Conservation (phyloP, 2,888 invertebrate species). For the Cybosia mesomella region DNA sequence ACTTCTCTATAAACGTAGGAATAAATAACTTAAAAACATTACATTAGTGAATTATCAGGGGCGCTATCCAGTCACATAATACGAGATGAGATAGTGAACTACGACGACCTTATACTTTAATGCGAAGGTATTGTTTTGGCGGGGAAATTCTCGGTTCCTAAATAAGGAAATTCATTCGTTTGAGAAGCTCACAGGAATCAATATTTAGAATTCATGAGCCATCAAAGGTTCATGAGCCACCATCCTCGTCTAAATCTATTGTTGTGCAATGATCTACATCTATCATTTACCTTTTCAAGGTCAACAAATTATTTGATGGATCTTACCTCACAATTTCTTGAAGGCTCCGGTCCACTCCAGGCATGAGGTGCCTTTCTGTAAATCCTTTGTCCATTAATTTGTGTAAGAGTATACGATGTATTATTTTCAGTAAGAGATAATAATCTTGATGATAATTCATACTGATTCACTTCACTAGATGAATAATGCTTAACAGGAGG, state of each 20-base stretch:
- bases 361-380: constrained; percentile 88
- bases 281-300: neutral
- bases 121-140: neutral
- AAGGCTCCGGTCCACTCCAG: constrained; percentile 84
- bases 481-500: constrained; percentile 83
- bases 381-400: constrained; percentile 91
- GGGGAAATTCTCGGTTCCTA: neutral
- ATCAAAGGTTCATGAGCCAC: neutral
- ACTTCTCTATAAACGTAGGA: no score
- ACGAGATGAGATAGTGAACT: neutral
- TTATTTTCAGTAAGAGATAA: constrained; percentile 83
- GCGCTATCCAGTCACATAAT: no score
- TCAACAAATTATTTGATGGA: neutral
- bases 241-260: neutral
- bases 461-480: constrained; percentile 85
- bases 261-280: neutral
- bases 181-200: neutral
- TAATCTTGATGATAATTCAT: constrained; percentile 84
- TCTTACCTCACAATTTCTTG: constrained; percentile 89
- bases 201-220: neutral
- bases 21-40: no score
- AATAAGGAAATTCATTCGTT: neutral
- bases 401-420: constrained; percentile 83
- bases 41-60: no score
- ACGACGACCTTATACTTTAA: neutral